Evolutionary conservation across 2,797 vertebrate species (phyloP).

Genomic region (Premnoplex brunnescens): DNA sequence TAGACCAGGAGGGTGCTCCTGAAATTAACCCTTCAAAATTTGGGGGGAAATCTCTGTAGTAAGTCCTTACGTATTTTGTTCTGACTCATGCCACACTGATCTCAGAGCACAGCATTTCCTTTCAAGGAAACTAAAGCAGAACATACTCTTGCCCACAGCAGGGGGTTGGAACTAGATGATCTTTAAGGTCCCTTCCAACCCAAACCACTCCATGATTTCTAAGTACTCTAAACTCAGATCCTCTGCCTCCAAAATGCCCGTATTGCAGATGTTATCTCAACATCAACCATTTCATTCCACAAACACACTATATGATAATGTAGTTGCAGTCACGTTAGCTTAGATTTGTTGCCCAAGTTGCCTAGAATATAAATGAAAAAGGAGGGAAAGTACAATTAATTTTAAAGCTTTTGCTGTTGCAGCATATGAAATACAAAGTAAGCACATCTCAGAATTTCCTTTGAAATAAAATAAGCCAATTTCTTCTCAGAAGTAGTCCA

Average conservation of each 20-base stretch:
- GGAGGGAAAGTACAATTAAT: background rate
- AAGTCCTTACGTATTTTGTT: background rate
- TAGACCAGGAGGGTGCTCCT: background rate
- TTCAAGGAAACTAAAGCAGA: background rate
- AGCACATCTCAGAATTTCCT: background rate
- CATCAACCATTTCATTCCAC: background rate
- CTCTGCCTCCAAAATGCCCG: background rate
- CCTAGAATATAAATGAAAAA: background rate
- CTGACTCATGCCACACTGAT: background rate
- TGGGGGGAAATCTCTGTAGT: background rate
- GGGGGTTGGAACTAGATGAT: accelerated
- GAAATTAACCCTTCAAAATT: background rate
- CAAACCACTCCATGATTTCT: background rate
- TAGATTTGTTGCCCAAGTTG: background rate
- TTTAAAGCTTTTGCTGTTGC: background rate
- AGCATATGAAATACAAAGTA: background rate
- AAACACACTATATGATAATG: background rate
- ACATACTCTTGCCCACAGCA: background rate
- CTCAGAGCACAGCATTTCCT: background rate
- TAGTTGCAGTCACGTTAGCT: background rate
- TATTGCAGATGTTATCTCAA: background rate
- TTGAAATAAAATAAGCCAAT: background rate
- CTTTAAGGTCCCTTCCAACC: background rate
- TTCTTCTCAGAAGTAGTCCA: background rate
- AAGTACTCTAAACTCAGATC: background rate